A percentile compares a stretch with the other conserved stretches of the same genome.
Evolutionary conservation across 2,113 vertebrate species (phyloP).

Genomic region (Illadopsis cleaveri): DNA sequence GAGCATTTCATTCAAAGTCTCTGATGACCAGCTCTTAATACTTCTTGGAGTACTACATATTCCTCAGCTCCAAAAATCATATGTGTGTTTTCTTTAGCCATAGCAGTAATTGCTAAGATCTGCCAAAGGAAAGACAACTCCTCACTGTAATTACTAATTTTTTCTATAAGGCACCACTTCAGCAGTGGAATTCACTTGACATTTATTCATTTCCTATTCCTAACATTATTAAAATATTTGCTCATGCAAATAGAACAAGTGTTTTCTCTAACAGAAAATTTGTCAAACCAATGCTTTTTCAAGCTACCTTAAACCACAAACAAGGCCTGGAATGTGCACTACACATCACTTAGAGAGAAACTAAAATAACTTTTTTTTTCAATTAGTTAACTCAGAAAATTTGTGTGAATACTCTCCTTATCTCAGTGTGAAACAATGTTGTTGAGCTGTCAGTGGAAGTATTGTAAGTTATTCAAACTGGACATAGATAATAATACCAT

Average conservation of each 20-base stretch:
- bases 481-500: background rate
- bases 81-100: background rate
- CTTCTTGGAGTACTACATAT: background rate
- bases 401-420: background rate
- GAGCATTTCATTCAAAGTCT: background rate
- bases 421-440: background rate
- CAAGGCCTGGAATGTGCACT: rapidly evolving
- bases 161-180: background rate
- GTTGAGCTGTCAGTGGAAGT: background rate
- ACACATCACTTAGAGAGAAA: background rate
- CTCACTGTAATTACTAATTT: background rate
- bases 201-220: background rate
- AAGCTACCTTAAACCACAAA: background rate
- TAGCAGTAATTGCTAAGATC: background rate
- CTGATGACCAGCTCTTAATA: background rate
- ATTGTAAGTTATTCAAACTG: background rate
- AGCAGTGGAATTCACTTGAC: background rate
- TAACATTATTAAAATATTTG: background rate
- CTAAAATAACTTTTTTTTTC: background rate
- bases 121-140: background rate
- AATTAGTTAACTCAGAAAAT: background rate
- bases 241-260: background rate
- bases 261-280: background rate
- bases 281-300: rapidly evolving
- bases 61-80: background rate